Percentiles rank a stretch among this genome's conserved stretches.
Conservation (phyloP, 2,888 invertebrate species). For the Leptinotarsa haldemani region DNA sequence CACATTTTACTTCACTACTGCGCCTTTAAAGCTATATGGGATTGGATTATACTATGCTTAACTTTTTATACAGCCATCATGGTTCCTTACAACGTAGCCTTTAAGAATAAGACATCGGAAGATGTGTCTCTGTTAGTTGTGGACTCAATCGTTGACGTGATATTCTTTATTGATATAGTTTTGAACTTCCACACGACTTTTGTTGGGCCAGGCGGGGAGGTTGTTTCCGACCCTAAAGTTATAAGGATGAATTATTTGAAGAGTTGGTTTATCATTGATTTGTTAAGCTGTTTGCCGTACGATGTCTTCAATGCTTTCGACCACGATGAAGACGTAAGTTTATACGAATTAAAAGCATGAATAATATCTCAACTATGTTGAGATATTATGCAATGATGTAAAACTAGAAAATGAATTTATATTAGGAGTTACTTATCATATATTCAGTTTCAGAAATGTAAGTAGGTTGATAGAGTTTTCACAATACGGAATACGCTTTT, state of each 20-base stretch:
- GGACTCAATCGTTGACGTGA: slow-evolving; percentile 98
- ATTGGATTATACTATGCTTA: slow-evolving; percentile 99
- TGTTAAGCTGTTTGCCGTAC: slow-evolving; percentile 98
- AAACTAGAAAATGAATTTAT: too few species aligned
- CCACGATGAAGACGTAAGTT: slow-evolving; percentile 94
- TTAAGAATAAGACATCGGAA: slow-evolving; percentile 99
- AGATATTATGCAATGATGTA: too few species aligned
- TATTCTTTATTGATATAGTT: slow-evolving; percentile 99
- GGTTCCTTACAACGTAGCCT: slow-evolving; percentile 68
- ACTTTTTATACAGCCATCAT: slow-evolving; percentile 99
- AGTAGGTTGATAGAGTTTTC: not conserved
- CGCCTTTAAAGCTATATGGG: slow-evolving; percentile 99
- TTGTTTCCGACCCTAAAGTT: slow-evolving; percentile 98
- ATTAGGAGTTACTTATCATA: too few species aligned
- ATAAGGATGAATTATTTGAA: slow-evolving; percentile 99
- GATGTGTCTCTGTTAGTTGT: slow-evolving; percentile 94
- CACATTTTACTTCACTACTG: slow-evolving; percentile 99
- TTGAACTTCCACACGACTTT: slow-evolving; percentile 99
- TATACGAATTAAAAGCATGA: not conserved
- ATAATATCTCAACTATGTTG: not conserved
- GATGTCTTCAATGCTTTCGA: slow-evolving; percentile 99
- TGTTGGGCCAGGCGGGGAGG: slow-evolving; percentile 95
- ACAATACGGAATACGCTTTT: not conserved
- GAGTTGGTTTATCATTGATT: slow-evolving; percentile 99
- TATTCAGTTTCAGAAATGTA: too few species aligned